These are phyloP conservation scores for Epinephelus moara DNA, from an alignment of 2,113 vertebrate species.

Conservation along the genomic window DNA sequence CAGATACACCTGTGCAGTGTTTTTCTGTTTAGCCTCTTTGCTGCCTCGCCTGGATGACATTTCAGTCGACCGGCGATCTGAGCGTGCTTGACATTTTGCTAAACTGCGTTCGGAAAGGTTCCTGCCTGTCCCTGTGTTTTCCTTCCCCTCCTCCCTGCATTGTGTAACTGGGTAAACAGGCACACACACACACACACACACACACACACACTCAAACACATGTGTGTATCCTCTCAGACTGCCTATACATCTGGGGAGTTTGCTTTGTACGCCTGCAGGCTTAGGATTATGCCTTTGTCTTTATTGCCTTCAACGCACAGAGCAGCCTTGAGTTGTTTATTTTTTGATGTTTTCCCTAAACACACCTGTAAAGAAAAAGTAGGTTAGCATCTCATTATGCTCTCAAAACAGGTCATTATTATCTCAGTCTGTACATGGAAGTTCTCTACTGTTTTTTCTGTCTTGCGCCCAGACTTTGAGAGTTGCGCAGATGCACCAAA, in stretches of 20 bases:
- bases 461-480: background rate
- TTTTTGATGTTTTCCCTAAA: conserved; percentile 59
- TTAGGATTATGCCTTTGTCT: conserved; percentile 62
- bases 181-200: conserved; percentile 31
- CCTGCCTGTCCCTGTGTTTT: conserved; percentile 65
- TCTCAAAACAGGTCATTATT: conserved; percentile 23
- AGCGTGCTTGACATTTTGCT: conserved; percentile 73
- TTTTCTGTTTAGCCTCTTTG: conserved; percentile 17
- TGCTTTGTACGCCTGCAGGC: conserved; percentile 47
- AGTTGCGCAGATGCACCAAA: conserved; percentile 8
- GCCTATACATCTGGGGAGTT: conserved; percentile 51
- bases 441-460: conserved; percentile 10
- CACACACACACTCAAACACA: conserved; percentile 25
- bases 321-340: conserved; percentile 48
- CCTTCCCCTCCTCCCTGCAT: conserved; percentile 73
- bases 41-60: conserved; percentile 51
- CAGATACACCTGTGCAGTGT: conserved; percentile 27
- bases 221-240: conserved; percentile 32
- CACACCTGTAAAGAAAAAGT: conserved; percentile 65
- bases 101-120: conserved; percentile 66
- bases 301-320: conserved; percentile 4
- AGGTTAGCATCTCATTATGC: conserved; percentile 66
- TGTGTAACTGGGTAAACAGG: conserved; percentile 66
- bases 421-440: conserved; percentile 15
- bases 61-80: conserved; percentile 44